Conservation (phyloP, 1,140 invertebrate genomes). For the Mycetomoellerius zeteki region DNA sequence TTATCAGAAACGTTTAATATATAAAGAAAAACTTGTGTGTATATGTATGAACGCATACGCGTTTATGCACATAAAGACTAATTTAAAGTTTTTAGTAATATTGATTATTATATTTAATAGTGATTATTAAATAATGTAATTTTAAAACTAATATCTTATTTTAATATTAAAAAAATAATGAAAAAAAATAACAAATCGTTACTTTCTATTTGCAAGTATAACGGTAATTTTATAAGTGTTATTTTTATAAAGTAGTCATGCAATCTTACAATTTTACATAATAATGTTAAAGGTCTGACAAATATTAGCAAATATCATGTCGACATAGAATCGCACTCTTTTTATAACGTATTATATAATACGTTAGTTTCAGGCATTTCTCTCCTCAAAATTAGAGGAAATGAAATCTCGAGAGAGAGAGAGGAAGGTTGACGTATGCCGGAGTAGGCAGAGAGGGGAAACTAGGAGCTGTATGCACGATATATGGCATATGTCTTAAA, state of each 20-base stretch:
- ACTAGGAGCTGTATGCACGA: slow-evolving; percentile 41
- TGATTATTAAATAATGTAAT: too few relatives aligned
- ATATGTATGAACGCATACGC: too few relatives aligned
- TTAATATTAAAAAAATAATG: too few relatives aligned
- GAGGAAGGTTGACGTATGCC: not conserved
- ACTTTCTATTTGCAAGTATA: too few relatives aligned
- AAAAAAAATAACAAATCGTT: too few relatives aligned
- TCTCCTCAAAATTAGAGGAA: slow-evolving; percentile 36
- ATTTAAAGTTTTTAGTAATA: too few relatives aligned
- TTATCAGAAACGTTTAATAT: too few relatives aligned
- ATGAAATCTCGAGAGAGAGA: slow-evolving; percentile 20
- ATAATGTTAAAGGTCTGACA: not conserved
- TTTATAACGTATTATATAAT: not conserved
- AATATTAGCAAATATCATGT: not conserved
- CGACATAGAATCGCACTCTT: slow-evolving; percentile 8
- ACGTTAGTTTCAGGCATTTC: slow-evolving; percentile 38
- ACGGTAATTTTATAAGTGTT: too few relatives aligned
- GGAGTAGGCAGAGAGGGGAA: slow-evolving; percentile 31
- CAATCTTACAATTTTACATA: not conserved
- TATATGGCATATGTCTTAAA: slow-evolving; percentile 52
- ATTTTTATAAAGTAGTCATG: not conserved
- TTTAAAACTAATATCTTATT: too few relatives aligned
- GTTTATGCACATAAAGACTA: too few relatives aligned
- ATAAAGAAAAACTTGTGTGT: too few relatives aligned
- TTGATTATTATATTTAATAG: too few relatives aligned